A percentile compares a stretch with the other conserved stretches of the same genome.
Conservation (phyloP, 2,113 vertebrate genomes). For the Galeopterus variegatus region DNA sequence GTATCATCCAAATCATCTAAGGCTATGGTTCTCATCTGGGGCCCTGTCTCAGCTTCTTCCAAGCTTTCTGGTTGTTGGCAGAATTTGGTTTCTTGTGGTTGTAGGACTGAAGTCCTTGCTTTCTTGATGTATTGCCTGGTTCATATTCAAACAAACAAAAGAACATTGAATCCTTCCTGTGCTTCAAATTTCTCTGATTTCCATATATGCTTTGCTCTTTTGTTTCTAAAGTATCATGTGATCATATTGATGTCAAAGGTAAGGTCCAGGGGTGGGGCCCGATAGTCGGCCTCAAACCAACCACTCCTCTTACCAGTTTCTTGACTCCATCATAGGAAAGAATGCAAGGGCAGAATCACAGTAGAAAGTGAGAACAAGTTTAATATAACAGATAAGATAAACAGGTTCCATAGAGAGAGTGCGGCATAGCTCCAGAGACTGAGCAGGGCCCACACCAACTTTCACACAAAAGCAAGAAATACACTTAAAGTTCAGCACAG, state of each 20-base stretch:
- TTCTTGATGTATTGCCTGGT: background rate
- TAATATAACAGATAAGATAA: too few species aligned
- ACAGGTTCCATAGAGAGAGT: too few species aligned
- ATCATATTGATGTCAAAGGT: background rate
- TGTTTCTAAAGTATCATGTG: background rate
- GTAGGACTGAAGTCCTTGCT: background rate
- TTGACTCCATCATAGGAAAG: too few species aligned
- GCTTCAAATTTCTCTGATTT: background rate
- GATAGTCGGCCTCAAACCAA: too few species aligned
- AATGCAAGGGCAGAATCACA: too few species aligned
- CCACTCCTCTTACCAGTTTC: too few species aligned
- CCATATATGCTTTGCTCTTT: background rate
- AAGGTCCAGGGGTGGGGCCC: too few species aligned
- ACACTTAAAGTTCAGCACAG: too few species aligned
- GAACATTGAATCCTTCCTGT: background rate
- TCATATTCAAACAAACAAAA: background rate
- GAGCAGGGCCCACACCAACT: too few species aligned
- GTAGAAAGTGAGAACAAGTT: too few species aligned
- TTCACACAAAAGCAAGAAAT: too few species aligned
- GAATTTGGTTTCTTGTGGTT: background rate
- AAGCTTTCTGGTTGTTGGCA: background rate
- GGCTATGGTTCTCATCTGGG: background rate
- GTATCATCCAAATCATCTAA: background rate
- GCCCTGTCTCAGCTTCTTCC: background rate
- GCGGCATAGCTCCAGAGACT: too few species aligned